Percentiles rank a stretch among this genome's conserved stretches.
Conservation (phyloP, 2,113 vertebrate species). For the Poeciliopsis occidentalis region DNA sequence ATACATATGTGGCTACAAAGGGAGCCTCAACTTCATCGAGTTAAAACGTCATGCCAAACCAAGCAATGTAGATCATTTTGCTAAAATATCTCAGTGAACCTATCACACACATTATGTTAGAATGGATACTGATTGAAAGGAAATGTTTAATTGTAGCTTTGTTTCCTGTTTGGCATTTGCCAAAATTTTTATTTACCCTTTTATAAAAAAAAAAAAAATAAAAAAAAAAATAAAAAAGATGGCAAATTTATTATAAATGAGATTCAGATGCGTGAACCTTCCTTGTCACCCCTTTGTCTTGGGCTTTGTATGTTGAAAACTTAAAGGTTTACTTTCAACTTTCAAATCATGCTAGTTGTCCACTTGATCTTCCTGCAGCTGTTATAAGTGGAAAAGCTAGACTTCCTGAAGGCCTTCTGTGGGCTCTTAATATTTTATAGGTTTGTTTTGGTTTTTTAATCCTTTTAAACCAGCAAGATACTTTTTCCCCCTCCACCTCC, state of each 20-base stretch:
- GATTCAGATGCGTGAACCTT: no score
- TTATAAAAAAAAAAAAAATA: no score
- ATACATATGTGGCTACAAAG: no score
- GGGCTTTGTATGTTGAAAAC: neutral
- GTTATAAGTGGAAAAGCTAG: conserved; percentile 13
- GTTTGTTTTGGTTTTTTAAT: conserved; percentile 64
- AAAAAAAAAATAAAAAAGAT: no score
- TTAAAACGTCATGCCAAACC: neutral
- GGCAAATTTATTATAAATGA: no score
- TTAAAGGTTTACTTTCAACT: conserved; percentile 23
- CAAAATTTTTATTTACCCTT: no score
- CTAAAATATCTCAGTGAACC: neutral
- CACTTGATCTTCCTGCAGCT: conserved; percentile 22
- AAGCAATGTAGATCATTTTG: neutral
- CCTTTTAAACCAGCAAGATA: conserved; percentile 50
- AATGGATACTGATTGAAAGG: no score
- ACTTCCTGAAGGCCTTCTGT: conserved; percentile 39
- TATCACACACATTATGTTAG: no score
- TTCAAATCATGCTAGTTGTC: conserved; percentile 36
- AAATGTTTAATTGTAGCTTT: no score
- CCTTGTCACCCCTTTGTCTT: neutral
- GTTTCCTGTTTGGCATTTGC: no score
- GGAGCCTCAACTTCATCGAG: no score
- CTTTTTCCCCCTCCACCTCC: conserved; percentile 7
- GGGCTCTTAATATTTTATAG: conserved; percentile 57